These are phyloP conservation scores for Onychomys leucogaster DNA, from an alignment of 2,797 vertebrate genomes.

Conservation along the genomic window DNA sequence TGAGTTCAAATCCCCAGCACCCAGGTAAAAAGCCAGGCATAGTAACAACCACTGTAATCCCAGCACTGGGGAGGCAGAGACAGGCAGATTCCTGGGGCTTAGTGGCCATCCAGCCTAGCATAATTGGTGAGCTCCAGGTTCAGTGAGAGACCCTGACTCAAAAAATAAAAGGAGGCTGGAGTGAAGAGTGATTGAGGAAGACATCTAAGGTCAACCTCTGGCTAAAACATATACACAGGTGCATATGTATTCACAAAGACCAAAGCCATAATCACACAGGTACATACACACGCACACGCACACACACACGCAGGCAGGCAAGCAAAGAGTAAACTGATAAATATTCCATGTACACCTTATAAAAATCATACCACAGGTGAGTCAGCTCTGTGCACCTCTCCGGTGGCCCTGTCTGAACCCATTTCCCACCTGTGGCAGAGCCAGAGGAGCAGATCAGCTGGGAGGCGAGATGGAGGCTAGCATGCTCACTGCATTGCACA, in stretches of 20 bases:
- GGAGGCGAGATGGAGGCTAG: background rate
- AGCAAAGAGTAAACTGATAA: background rate
- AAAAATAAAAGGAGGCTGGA: background rate
- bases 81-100: background rate
- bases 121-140: background rate
- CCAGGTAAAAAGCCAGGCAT: too few relatives aligned
- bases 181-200: background rate
- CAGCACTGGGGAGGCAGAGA: background rate
- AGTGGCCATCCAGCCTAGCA: background rate
- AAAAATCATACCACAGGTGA: background rate
- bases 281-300: too few relatives aligned
- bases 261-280: background rate
- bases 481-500: background rate
- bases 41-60: background rate
- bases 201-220: background rate
- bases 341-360: background rate
- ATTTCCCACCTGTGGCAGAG: background rate
- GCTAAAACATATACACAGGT: background rate
- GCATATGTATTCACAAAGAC: background rate
- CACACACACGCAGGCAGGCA: background rate
- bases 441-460: fast-evolving
- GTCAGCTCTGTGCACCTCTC: background rate
- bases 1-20: background rate
- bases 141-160: background rate
- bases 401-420: fast-evolving